Evolutionary conservation across 2,113 vertebrate species (phyloP), one percentile per base, ranked within the genome.

Genomic region (Hippocampus comes): DNA sequence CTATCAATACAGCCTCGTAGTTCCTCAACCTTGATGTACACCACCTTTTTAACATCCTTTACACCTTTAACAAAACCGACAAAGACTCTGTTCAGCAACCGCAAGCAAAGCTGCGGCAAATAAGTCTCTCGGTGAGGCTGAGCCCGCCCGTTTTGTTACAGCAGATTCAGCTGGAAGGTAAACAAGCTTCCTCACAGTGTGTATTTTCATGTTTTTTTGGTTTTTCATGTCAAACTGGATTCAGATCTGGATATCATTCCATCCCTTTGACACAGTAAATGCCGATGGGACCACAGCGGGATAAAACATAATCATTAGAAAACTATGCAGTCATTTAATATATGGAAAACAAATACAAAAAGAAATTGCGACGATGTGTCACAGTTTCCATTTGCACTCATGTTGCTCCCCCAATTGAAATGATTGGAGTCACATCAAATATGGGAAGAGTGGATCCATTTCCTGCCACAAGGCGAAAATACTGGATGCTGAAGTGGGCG

Each of bases 211-310:
- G 76, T 90, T 86, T 63, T 84, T 84, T 34, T 34, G 30, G 4
- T 34, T 34, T 34, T 34, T 34, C 30, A 34, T 34, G 84, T 87
- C 87, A 89, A 76, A 72, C 69, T 70, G 76, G 80, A 75, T 86
- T 79, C 78, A 85, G 85, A 89, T 72, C 86, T 91, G 90, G 87
- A 85, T 72, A 67, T 63, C 74, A 48, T 87, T 34, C 83, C 84
- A 91, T 76, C 70, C 71, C 82, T 78, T 73, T 74, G 80, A 88
- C 83, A 82, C 73, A 67, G 67, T 61, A 68, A 73, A 73, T 51
- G 81, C 84, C 84, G 87, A 90, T 89, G 87, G 90, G 86, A 90
- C 67, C 74, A 63, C 67, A 41, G 70, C 27, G 67, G 59, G 79
- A 48, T 72, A 67, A 78, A n/a, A 11, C 56, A 67, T 14, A 27